These are phyloP conservation scores for Microtus richardsoni DNA, from an alignment of 2,113 vertebrate species.

Conservation along the genomic window DNA sequence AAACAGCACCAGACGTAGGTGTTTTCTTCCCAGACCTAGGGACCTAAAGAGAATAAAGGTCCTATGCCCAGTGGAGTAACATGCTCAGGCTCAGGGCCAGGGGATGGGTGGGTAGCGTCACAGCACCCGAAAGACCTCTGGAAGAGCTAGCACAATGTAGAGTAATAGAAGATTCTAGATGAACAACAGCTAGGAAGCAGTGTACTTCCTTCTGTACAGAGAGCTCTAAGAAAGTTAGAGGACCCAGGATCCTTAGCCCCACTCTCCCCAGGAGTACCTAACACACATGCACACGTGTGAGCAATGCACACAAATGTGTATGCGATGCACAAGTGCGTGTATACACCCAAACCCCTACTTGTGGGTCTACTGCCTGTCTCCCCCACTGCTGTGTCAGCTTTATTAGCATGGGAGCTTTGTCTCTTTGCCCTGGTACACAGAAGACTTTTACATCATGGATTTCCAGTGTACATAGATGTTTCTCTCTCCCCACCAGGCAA, in stretches of 20 bases:
- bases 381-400: not conserved
- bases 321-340: not conserved
- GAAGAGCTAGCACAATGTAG: not conserved
- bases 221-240: not conserved
- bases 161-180: not conserved
- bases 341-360: not conserved
- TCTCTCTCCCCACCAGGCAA: not conserved
- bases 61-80: too few relatives aligned
- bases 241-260: not conserved
- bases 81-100: not conserved
- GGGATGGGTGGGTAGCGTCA: accelerated
- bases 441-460: not conserved
- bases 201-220: not conserved
- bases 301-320: not conserved
- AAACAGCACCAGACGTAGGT: accelerated
- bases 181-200: not conserved
- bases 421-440: not conserved
- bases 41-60: not conserved
- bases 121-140: not conserved
- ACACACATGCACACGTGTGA: not conserved
- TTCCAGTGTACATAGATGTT: not conserved
- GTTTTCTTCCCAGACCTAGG: not conserved
- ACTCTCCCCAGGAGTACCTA: not conserved
- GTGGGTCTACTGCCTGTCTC: not conserved
- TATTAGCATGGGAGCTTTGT: not conserved